Evolutionary conservation across 2,888 invertebrate species (phyloP), one percentile per base, ranked within the genome.

Genomic region (Ectemnius lituratus): DNA sequence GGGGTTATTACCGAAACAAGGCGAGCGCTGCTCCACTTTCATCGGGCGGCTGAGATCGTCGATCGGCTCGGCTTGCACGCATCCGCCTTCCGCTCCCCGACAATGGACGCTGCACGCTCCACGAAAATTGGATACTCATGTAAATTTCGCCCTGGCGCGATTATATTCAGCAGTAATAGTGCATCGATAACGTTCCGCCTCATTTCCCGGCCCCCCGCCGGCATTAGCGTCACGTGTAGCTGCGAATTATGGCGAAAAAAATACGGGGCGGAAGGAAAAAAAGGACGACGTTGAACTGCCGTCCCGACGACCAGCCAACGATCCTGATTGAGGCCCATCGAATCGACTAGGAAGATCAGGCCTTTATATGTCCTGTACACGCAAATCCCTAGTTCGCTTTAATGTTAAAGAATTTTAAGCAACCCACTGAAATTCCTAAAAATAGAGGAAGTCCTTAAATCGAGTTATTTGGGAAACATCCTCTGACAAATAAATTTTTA

Each of bases 101-200:
- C 70, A 69, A 68, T 69, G 61, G 71, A 37, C 37, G 28, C 68
- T 23, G 45, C 68, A 16, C 14, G 49, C 61, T 52, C 61, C 59
- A 58, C 65, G 67, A 72, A 77, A 77, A 77, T 75, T 75, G 75
- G 75, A 69, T 72, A 72, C 68, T 71, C 70, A 75, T 76, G 75
- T 76, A 76, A 75, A 76, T 75, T 75, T 67, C 27, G 52, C 52
- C 37, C 11, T 14, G 52, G 16, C 52, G 20, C 56, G 63, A 63
- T 64, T 75, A 75, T 63, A 61, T 49, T 64, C 67, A 56, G 56
- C 63, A 63, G 67, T 76, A 76, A 76, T 76, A 74, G 69, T 73
- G 69, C 70, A 67, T 67, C 65, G 64, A 67, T 70, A 67, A 61
- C 73, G 70, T 74, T 67, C 67, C 67, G 56, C 74, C 52, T 64